These are phyloP conservation scores for Callocephalon fimbriatum DNA, from an alignment of 2,113 vertebrate genomes.

Conservation along the genomic window DNA sequence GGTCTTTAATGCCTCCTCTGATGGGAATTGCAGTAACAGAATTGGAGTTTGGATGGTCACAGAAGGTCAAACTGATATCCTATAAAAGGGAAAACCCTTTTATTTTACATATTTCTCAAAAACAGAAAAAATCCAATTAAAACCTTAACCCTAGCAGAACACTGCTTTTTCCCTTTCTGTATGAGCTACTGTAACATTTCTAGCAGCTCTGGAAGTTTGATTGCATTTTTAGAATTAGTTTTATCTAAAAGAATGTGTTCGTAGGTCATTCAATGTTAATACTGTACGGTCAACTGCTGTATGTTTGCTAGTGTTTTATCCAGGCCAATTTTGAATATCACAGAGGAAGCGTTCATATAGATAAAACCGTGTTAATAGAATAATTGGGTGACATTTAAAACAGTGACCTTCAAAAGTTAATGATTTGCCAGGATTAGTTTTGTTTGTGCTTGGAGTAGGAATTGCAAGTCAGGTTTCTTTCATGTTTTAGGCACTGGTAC, in stretches of 20 bases:
- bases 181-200: neutral
- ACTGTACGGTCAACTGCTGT: neutral
- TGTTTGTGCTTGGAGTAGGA: neutral
- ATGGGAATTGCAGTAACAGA: neutral
- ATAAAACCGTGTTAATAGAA: neutral
- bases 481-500: neutral
- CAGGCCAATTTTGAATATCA: neutral
- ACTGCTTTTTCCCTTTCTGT: neutral
- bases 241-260: neutral
- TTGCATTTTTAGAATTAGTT: neutral
- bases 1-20: neutral
- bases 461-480: neutral
- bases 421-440: neutral
- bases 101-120: neutral
- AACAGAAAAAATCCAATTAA: neutral
- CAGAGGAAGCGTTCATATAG: neutral
- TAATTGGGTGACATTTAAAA: slow-evolving; percentile 2
- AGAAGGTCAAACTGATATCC: neutral
- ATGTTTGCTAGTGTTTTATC: neutral
- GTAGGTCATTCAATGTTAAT: neutral
- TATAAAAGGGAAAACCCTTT: neutral
- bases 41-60: neutral
- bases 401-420: neutral
- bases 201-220: neutral
- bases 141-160: neutral